phyloP scores from a whole-genome alignment of 2,888 invertebrate species.

The Chrysina gloriosa region DNA sequence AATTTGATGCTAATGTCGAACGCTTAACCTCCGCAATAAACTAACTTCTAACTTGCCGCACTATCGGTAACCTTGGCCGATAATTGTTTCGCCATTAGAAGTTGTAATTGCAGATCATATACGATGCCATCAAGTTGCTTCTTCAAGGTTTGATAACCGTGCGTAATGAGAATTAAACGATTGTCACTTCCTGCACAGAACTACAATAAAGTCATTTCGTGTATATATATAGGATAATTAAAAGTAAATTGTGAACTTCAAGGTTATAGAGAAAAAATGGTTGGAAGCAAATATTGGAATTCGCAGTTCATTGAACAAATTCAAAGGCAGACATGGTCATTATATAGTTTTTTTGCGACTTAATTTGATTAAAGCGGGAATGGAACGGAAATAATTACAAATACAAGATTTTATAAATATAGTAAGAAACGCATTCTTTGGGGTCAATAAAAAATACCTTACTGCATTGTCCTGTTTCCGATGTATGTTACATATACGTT shows the following conservation, averaged over 20 bases:
- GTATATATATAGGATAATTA: background rate
- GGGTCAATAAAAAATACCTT: too few relatives aligned
- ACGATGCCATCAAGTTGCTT: conserved; percentile 4
- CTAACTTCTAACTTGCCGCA: background rate
- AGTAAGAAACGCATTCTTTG: too few relatives aligned
- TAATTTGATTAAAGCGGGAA: too few relatives aligned
- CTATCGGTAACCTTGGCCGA: conserved; percentile 7
- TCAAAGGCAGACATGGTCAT: too few relatives aligned
- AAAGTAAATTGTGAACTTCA: background rate
- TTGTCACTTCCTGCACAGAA: background rate
- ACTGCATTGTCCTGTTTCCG: too few relatives aligned
- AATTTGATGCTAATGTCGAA: conserved; percentile 4
- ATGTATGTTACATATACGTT: too few relatives aligned
- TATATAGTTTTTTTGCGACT: too few relatives aligned
- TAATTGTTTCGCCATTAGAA: background rate
- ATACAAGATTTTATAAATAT: too few relatives aligned
- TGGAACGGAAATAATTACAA: too few relatives aligned
- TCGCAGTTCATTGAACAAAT: background rate
- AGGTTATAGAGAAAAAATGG: background rate
- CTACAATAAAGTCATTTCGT: background rate
- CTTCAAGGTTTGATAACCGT: conserved; percentile 24
- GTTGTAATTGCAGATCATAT: background rate
- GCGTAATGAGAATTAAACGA: background rate
- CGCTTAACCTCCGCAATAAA: conserved; percentile 17
- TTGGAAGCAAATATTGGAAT: background rate